Evolutionary conservation across 92 coral and sea anemone species (phyloP), one percentile per base, ranked within the genome.

Genomic region (Zoanthus solanderi): DNA sequence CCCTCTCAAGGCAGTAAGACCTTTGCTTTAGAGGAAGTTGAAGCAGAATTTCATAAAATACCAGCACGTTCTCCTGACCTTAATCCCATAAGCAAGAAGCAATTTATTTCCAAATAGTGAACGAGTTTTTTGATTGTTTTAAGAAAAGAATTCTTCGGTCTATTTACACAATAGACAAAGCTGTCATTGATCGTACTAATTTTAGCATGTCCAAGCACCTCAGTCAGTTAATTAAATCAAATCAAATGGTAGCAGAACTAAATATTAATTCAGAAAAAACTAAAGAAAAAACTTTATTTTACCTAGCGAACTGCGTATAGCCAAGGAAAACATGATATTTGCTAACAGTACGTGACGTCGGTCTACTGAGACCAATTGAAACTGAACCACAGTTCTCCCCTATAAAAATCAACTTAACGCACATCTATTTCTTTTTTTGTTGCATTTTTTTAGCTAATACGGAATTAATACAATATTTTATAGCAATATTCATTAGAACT

Each of bases 1-100:
- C 88, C 95, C 4, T 82, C 92, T 76, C 95, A 92, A 84, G 75
- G 65, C 16, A 71, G 88, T 29, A 85, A 56, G 12, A 54, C 68
- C 76, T 44, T 5, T 46, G 90, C 90, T 5, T 50, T 85, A 16
- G 46, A 89, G 42, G 83, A 90, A 12, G 48, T 90, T n/a, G 93
- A 90, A 73, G 88, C 87, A 44, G 93, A 87, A 53, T 50, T 90
- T 69, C 74, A 30, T 69, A 30, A 37, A 37, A 37, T 37, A 4
- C 45, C 13, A 8, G 46, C 74, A 69, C 74, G 16, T 13, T 29
- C 34, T 0, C 72, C 72, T 29, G 37, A 67, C 72, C 61, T 87
- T 15, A 87, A 87, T 61, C 85, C 85, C 9, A 87, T 87, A 16
- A 78, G 17, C 29, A 52, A 9, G 58, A 58, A 42, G 89, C 89